phyloP scores from a whole-genome alignment of 30 jellyfish, hydroid and myxozoan species.

The Catostylus mosaicus region DNA sequence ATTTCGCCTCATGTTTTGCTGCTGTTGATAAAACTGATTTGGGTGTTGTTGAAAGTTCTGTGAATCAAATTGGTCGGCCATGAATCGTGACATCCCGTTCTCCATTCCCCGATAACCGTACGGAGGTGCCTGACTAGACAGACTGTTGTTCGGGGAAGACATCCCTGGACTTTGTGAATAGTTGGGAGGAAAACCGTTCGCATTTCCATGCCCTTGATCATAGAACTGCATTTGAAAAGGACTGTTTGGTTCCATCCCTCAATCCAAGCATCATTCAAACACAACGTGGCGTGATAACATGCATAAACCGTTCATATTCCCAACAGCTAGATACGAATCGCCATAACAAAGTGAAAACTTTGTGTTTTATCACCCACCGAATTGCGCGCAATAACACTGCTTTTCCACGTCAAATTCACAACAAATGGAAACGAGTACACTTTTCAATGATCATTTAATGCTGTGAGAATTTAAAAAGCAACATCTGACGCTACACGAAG shows the following conservation, averaged over 20 bases:
- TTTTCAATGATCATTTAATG: conserved; percentile 1
- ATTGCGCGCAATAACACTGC: conserved; percentile 29
- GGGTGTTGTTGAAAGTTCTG: conserved; percentile 77
- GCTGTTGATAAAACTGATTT: conserved; percentile 59
- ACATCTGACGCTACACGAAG: conserved; percentile 19
- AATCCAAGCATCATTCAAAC: conserved; percentile 44
- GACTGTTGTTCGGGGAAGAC: conserved; percentile 73
- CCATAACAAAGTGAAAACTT: conserved; percentile 58
- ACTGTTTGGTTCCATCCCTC: conserved; percentile 83
- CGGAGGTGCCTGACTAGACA: conserved; percentile 70
- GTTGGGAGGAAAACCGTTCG: conserved; percentile 80
- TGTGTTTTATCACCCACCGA: conserved; percentile 26
- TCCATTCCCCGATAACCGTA: conserved; percentile 72
- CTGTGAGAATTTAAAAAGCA: conserved; percentile 12
- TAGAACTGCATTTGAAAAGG: conserved; percentile 80
- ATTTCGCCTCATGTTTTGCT: conserved; percentile 52
- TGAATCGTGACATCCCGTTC: conserved; percentile 84
- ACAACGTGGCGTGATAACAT: conserved; percentile 32
- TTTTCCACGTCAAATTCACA: conserved; percentile 10
- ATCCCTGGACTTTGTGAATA: conserved; percentile 76
- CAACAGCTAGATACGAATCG: conserved; percentile 50
- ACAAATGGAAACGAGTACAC: neutral
- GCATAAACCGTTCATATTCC: conserved; percentile 34
- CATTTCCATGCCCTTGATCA: conserved; percentile 80
- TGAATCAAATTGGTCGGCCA: conserved; percentile 64